Evolutionary conservation across 2,113 vertebrate species (phyloP).

Genomic region (Channa maculata): DNA sequence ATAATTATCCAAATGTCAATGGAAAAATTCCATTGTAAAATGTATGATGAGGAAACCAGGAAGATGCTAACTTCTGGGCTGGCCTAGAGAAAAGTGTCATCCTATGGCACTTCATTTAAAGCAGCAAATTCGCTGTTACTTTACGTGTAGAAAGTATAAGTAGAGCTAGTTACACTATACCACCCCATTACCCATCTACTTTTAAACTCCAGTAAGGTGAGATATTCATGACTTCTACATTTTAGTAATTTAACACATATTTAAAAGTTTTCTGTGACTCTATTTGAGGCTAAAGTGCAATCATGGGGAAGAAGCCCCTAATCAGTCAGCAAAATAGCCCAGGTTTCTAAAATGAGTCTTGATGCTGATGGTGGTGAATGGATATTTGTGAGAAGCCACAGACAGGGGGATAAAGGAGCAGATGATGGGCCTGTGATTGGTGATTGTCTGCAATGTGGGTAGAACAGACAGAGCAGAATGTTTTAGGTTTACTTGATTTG

Average conservation of each 20-base stretch:
- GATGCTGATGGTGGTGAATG: constrained; percentile 21
- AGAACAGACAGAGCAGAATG: background rate
- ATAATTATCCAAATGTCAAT: too few species aligned
- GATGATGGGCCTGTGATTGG: constrained; percentile 22
- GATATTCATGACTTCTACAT: constrained; percentile 16
- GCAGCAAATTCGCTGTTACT: constrained; percentile 7
- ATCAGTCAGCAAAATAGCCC: constrained; percentile 16
- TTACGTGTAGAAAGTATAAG: too few species aligned
- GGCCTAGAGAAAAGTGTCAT: too few species aligned
- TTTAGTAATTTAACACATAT: constrained; percentile 25
- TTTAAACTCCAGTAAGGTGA: background rate
- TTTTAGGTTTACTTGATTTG: constrained; percentile 19
- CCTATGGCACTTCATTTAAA: constrained; percentile 4
- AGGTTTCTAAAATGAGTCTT: constrained; percentile 29
- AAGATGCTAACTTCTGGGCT: too few species aligned
- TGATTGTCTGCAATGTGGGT: constrained; percentile 3
- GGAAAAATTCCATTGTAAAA: too few species aligned
- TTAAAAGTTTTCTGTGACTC: constrained; percentile 16
- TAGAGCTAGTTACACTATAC: constrained; percentile 14
- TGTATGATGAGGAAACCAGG: too few species aligned
- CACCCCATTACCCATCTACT: constrained; percentile 9
- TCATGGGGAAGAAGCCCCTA: constrained; percentile 8
- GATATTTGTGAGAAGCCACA: constrained; percentile 25
- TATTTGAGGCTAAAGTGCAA: constrained; percentile 28
- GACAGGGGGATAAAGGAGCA: constrained; percentile 12